These are phyloP conservation scores for Poicephalus gulielmi DNA, from an alignment of 2,113 vertebrate genomes.

Conservation along the genomic window DNA sequence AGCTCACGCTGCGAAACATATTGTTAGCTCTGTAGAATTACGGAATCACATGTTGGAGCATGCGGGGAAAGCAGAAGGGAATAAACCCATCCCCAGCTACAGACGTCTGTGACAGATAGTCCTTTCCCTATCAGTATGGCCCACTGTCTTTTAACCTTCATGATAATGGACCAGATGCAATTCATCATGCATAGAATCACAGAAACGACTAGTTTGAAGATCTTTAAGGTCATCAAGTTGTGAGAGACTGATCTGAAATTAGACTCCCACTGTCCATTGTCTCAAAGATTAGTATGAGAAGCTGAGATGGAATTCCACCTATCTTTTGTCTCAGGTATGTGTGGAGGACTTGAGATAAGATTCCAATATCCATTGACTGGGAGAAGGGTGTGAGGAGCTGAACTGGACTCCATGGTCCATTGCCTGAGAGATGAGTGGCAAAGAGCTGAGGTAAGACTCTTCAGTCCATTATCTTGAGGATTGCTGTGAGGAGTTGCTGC, in stretches of 20 bases:
- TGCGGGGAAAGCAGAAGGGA: not conserved
- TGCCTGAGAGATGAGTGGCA: not conserved
- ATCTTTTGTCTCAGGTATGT: not conserved
- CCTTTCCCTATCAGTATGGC: not conserved
- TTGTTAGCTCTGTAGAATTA: not conserved
- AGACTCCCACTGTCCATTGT: not conserved
- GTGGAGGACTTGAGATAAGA: not conserved
- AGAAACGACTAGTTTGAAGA: not conserved
- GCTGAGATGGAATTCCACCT: not conserved
- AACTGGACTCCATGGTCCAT: not conserved
- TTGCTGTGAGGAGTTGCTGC: not conserved
- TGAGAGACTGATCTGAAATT: not conserved
- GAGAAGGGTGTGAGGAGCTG: not conserved
- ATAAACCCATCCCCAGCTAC: not conserved
- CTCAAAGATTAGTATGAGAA: not conserved
- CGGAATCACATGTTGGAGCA: rapidly evolving
- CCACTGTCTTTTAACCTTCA: not conserved
- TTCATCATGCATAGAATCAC: not conserved
- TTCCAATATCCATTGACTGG: not conserved
- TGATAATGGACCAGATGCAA: too few relatives aligned
- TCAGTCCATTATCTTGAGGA: not conserved
- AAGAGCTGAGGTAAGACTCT: not conserved
- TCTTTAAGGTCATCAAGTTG: not conserved
- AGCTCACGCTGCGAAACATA: not conserved
- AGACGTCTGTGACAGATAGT: not conserved